Conservation (phyloP, 2,888 invertebrate genomes). For the Heliconius hortense region DNA sequence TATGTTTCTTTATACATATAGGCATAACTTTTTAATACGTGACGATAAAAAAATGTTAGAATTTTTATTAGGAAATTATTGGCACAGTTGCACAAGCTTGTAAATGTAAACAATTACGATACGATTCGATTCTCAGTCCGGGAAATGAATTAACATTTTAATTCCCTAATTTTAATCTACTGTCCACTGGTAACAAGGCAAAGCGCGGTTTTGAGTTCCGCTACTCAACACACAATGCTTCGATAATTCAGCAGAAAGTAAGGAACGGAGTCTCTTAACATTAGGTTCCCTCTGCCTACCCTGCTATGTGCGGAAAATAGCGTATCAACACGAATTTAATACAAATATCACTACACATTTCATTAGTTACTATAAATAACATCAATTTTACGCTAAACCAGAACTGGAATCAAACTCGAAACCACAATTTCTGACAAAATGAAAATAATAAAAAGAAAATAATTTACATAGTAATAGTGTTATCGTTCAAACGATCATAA, state of each 20-base stretch:
- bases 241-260: background rate
- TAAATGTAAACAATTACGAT: too few species aligned
- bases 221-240: background rate
- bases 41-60: too few species aligned
- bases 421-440: background rate
- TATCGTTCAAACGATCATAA: constrained; percentile 15
- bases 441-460: background rate
- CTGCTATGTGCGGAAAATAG: background rate
- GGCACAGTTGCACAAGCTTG: too few species aligned
- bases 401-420: background rate
- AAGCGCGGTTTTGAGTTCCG: background rate
- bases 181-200: background rate
- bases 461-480: background rate
- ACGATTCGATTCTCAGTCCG: too few species aligned
- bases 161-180: background rate
- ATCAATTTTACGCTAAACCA: background rate
- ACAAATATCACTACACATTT: too few species aligned
- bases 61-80: too few species aligned
- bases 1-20: background rate
- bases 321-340: too few species aligned
- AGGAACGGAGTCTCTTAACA: background rate
- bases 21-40: too few species aligned
- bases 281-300: background rate
- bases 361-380: too few species aligned
- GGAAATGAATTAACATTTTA: too few species aligned